A percentile compares a stretch with the other conserved stretches of the same genome.
Conservation (phyloP, 2,797 vertebrate genomes). For the Gambusia yucatana region DNA sequence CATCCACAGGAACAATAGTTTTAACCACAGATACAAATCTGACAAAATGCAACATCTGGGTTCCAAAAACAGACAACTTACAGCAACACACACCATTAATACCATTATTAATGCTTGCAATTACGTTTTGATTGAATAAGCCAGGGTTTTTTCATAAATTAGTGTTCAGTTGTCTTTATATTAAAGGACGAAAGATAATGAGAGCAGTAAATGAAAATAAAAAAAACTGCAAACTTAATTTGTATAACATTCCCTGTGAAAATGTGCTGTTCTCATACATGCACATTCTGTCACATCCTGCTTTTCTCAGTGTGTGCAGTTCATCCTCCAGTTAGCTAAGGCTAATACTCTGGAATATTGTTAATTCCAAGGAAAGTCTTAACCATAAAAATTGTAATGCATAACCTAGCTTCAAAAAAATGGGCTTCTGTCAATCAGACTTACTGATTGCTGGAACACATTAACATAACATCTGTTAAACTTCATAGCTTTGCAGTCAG, state of each 20-base stretch:
- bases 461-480: conserved; percentile 75
- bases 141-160: background rate
- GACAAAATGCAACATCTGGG: background rate
- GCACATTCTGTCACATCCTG: background rate
- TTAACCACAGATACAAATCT: background rate
- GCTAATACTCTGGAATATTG: background rate
- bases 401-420: conserved; percentile 40
- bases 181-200: background rate
- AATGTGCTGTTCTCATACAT: background rate
- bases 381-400: conserved; percentile 42
- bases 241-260: background rate
- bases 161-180: background rate
- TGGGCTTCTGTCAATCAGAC: conserved; percentile 54
- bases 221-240: background rate
- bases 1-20: background rate
- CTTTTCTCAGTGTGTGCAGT: background rate
- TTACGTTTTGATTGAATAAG: background rate
- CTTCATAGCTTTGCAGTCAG: conserved; percentile 37
- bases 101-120: background rate
- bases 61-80: background rate
- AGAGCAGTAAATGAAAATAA: no score
- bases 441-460: conserved; percentile 50
- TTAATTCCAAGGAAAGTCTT: conserved; percentile 6
- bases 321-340: background rate
- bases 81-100: background rate